A percentile compares a stretch with the other conserved stretches of the same genome.
Evolutionary conservation across 2,888 invertebrate species (phyloP).

Genomic region (Scelioninae gen. 2): DNA sequence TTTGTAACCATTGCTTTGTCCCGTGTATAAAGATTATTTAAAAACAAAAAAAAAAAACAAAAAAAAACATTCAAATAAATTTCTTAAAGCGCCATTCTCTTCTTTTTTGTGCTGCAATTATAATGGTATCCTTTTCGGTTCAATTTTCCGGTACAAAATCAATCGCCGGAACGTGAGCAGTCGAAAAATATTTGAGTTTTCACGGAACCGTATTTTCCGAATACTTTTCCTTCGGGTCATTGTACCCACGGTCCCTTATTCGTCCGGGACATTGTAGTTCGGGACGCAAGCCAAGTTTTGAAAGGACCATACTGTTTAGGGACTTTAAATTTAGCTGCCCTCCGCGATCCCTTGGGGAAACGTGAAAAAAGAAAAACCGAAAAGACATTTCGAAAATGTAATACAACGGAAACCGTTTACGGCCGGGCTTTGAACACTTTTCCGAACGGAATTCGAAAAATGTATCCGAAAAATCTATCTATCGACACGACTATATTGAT

Average conservation of each 20-base stretch:
- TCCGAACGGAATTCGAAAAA: too few species aligned
- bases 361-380: constrained; percentile 4
- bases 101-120: too few species aligned
- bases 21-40: too few species aligned
- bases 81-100: too few species aligned
- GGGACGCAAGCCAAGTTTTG: constrained; percentile 51
- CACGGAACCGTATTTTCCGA: constrained; percentile 11
- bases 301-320: constrained; percentile 51
- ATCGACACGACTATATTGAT: too few species aligned
- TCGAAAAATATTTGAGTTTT: constrained; percentile 1
- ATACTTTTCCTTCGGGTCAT: constrained; percentile 43
- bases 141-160: neutral
- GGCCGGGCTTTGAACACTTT: neutral
- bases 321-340: constrained; percentile 48
- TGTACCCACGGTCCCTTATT: constrained; percentile 50
- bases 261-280: constrained; percentile 38
- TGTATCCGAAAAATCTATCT: too few species aligned
- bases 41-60: too few species aligned
- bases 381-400: constrained; percentile 23
- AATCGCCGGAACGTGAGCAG: neutral
- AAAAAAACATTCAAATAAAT: too few species aligned
- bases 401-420: constrained; percentile 1
- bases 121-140: too few species aligned
- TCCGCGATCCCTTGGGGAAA: constrained; percentile 7
- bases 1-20: too few species aligned